A percentile compares a stretch with the other conserved stretches of the same genome.
Evolutionary conservation across 2,888 invertebrate genomes (phyloP).

Genomic region (Eurytoma adleriae): DNA sequence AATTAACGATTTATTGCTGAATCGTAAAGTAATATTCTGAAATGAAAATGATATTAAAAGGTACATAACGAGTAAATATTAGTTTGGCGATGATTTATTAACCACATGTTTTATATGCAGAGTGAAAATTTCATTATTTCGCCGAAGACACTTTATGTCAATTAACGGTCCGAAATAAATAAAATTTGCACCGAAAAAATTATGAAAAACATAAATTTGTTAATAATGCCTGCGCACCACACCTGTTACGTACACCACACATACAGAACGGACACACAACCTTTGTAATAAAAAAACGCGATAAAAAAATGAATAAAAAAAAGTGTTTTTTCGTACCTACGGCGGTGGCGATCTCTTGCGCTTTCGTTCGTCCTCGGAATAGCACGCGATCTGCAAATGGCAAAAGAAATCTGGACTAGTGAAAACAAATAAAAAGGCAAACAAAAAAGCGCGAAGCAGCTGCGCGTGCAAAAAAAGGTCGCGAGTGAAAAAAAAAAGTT

Average conservation of each 20-base stretch:
- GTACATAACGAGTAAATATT: too few species aligned
- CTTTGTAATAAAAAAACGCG: constrained; percentile 2
- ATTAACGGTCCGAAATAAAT: neutral
- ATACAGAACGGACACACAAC: neutral
- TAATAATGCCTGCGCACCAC: too few species aligned
- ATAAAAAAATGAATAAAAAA: constrained; percentile 53
- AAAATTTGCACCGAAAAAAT: neutral
- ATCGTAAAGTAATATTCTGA: too few species aligned
- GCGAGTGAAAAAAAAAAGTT: neutral
- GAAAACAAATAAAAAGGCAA: constrained; percentile 44
- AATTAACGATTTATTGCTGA: too few species aligned
- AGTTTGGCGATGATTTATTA: too few species aligned
- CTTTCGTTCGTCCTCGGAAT: constrained; percentile 55
- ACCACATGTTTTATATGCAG: too few species aligned
- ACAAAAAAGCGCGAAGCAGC: constrained; percentile 3
- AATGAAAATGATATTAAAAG: too few species aligned
- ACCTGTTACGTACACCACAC: constrained; percentile 1
- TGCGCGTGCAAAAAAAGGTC: too few species aligned
- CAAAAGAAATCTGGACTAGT: constrained; percentile 48
- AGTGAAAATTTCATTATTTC: too few species aligned
- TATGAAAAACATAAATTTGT: too few species aligned
- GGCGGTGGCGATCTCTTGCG: constrained; percentile 53
- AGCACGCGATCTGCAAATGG: constrained; percentile 57
- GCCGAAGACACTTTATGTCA: too few species aligned
- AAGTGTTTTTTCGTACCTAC: constrained; percentile 57